Evolutionary conservation across 92 coral and sea anemone species (phyloP).

Genomic region (Hydrozoanthus gracilis): DNA sequence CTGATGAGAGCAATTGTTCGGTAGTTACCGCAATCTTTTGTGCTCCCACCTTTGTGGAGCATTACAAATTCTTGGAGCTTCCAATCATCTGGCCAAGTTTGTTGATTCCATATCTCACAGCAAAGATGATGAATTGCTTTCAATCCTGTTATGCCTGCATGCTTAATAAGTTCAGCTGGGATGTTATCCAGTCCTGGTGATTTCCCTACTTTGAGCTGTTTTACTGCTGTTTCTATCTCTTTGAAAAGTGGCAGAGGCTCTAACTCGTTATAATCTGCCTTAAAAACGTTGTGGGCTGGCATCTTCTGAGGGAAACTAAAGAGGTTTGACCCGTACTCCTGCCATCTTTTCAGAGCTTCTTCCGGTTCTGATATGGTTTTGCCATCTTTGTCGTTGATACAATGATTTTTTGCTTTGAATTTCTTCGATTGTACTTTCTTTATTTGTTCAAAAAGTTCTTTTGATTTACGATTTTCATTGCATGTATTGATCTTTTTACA

Average conservation of each 20-base stretch:
- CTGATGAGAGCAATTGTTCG: neutral
- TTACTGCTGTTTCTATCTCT: neutral
- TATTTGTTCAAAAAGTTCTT: neutral
- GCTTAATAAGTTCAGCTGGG: neutral
- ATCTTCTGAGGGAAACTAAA: neutral
- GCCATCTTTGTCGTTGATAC: neutral
- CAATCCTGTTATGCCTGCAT: neutral
- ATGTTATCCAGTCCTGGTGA: conserved; percentile 13
- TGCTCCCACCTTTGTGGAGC: neutral
- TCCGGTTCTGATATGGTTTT: neutral
- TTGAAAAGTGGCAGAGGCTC: neutral
- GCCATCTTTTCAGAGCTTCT: neutral
- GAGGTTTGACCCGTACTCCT: neutral
- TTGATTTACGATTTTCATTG: neutral
- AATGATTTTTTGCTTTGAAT: neutral
- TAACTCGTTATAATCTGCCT: neutral
- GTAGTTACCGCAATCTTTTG: neutral
- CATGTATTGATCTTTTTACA: neutral
- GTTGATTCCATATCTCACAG: neutral
- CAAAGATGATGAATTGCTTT: neutral
- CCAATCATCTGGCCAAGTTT: neutral
- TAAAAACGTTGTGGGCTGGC: neutral
- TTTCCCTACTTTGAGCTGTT: neutral
- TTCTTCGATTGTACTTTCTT: neutral
- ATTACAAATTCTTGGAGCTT: neutral